Conservation (phyloP, 2,113 vertebrate species). For the Tachysurus vachellii region DNA sequence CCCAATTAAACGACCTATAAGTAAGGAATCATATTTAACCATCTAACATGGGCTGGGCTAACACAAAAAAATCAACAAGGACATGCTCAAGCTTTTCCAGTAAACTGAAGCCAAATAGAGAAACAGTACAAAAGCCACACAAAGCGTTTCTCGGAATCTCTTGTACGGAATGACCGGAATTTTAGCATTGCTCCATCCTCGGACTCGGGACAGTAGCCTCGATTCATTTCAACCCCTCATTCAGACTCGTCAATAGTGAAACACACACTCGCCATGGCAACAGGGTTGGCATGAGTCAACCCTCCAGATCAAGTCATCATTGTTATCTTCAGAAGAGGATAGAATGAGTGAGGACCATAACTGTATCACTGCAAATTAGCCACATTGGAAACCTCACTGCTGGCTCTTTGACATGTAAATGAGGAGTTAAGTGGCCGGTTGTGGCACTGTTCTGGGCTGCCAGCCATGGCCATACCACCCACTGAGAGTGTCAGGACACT, state of each 20-base stretch:
- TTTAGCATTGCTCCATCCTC: conserved; percentile 55
- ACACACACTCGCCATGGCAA: conserved; percentile 70
- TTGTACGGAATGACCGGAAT: conserved; percentile 65
- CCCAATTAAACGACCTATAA: neutral
- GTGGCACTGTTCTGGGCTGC: conserved; percentile 66
- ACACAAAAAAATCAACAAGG: neutral
- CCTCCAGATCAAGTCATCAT: conserved; percentile 68
- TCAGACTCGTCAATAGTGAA: conserved; percentile 55
- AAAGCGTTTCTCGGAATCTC: conserved; percentile 64
- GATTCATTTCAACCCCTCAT: conserved; percentile 64
- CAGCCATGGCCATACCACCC: conserved; percentile 71
- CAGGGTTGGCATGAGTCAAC: conserved; percentile 71
- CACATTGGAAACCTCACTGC: conserved; percentile 68
- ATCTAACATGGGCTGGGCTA: neutral
- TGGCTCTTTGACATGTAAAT: conserved; percentile 77
- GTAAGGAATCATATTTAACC: neutral
- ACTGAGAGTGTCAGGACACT: conserved; percentile 71
- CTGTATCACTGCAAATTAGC: conserved; percentile 77
- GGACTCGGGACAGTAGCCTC: conserved; percentile 62
- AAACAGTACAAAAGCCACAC: conserved; percentile 63
- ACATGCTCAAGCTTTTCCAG: neutral
- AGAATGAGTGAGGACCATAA: conserved; percentile 71
- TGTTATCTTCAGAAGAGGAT: conserved; percentile 68
- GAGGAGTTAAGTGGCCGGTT: conserved; percentile 70
- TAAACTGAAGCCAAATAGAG: conserved; percentile 42